These are phyloP conservation scores for Melospiza georgiana DNA, from an alignment of 2,113 vertebrate genomes.

Conservation along the genomic window DNA sequence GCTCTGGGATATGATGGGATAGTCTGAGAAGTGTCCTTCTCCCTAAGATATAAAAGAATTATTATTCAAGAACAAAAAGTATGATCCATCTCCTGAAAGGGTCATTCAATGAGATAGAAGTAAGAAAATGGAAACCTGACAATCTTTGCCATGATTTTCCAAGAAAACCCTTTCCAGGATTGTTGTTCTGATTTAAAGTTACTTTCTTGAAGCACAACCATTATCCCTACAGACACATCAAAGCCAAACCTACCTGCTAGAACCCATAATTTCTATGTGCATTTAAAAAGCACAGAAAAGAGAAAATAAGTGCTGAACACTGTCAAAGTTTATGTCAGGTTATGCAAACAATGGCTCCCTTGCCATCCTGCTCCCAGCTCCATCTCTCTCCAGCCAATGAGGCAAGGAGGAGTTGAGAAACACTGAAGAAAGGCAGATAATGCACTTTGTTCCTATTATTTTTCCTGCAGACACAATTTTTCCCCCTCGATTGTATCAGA, in stretches of 20 bases:
- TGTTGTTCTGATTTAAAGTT: background rate
- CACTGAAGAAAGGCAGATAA: background rate
- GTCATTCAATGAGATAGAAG: background rate
- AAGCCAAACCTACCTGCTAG: background rate
- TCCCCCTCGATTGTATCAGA: background rate
- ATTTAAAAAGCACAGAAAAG: background rate
- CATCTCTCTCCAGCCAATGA: background rate
- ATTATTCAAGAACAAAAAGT: background rate
- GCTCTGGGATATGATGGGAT: background rate
- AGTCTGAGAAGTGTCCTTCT: background rate
- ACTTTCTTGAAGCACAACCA: background rate
- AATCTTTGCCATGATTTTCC: background rate
- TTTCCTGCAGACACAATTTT: background rate
- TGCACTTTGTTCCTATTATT: background rate
- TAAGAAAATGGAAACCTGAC: background rate
- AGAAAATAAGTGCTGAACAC: background rate
- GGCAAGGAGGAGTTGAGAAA: background rate
- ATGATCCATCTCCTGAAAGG: background rate
- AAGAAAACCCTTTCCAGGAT: background rate
- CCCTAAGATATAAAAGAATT: background rate
- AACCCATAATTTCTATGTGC: background rate
- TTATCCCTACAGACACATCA: background rate
- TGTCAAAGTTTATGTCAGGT: background rate
- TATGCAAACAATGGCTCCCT: background rate
- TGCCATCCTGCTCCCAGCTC: background rate